These are phyloP conservation scores for Lithophane leautieri DNA, from an alignment of 2,888 invertebrate species.

Conservation along the genomic window DNA sequence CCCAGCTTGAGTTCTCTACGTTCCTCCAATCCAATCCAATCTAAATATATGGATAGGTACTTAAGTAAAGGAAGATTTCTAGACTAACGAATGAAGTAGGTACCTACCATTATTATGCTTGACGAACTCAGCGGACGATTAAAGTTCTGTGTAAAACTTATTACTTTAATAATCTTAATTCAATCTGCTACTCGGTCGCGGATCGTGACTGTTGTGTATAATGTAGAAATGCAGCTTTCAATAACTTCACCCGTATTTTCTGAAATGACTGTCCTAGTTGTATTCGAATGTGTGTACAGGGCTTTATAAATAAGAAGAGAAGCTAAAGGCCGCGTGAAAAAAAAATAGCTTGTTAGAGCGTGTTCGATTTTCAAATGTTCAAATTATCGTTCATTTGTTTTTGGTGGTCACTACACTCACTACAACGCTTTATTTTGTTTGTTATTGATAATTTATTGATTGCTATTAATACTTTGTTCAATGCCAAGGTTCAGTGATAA, in stretches of 20 bases:
- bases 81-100: constrained; percentile 12
- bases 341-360: not conserved
- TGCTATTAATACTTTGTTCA: not conserved
- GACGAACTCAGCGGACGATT: not conserved
- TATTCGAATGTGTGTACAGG: not conserved
- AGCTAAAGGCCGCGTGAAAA: not conserved
- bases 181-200: constrained; percentile 2
- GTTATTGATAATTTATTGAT: not conserved
- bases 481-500: not conserved
- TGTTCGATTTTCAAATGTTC: constrained; percentile 6
- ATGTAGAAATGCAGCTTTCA: not conserved
- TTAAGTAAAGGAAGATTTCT: no score
- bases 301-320: not conserved
- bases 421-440: not conserved
- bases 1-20: not conserved
- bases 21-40: not conserved
- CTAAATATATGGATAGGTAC: no score
- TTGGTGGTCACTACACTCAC: no score
- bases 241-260: not conserved
- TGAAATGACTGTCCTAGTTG: not conserved
- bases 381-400: not conserved
- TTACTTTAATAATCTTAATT: constrained; percentile 16
- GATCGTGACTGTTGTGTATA: constrained; percentile 7
- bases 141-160: constrained; percentile 8
- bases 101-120: not conserved